Percentiles rank a stretch among this genome's conserved stretches.
phyloP scores from a whole-genome alignment of 2,797 vertebrate genomes.

The Eulemur mongoz region DNA sequence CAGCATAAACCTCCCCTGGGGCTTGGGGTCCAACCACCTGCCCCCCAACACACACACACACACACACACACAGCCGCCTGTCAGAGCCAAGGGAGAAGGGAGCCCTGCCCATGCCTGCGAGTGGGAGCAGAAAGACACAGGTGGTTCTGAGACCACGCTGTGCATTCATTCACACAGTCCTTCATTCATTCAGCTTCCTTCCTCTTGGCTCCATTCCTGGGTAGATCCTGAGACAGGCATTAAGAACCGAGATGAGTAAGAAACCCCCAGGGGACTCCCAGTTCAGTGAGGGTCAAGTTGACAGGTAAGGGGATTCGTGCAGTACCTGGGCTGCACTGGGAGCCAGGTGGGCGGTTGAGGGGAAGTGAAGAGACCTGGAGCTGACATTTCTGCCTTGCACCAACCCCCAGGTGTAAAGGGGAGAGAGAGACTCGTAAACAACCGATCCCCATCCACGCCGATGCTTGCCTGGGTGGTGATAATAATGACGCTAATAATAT shows the following conservation, averaged over 20 bases:
- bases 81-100: not conserved
- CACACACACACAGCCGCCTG: not conserved
- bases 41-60: not conserved
- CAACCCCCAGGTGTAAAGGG: not conserved
- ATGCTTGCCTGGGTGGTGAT: not conserved
- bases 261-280: not conserved
- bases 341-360: not conserved
- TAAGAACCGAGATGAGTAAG: not conserved
- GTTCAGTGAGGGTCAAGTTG: not conserved
- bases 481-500: rapidly evolving
- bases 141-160: rapidly evolving
- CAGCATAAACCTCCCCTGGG: not conserved
- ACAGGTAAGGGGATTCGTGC: not conserved
- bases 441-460: rapidly evolving
- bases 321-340: not conserved
- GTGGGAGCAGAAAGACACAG: not conserved
- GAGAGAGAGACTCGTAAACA: not conserved
- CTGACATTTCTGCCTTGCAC: not conserved
- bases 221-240: not conserved
- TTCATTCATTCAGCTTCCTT: not conserved
- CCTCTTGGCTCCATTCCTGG: not conserved
- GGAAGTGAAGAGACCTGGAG: not conserved
- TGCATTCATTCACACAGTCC: not conserved
- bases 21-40: not conserved
- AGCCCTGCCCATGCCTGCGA: no score